Base-by-base conservation (phyloP, 2,113 vertebrate species). In the Picathartes gymnocephalus region DNA sequence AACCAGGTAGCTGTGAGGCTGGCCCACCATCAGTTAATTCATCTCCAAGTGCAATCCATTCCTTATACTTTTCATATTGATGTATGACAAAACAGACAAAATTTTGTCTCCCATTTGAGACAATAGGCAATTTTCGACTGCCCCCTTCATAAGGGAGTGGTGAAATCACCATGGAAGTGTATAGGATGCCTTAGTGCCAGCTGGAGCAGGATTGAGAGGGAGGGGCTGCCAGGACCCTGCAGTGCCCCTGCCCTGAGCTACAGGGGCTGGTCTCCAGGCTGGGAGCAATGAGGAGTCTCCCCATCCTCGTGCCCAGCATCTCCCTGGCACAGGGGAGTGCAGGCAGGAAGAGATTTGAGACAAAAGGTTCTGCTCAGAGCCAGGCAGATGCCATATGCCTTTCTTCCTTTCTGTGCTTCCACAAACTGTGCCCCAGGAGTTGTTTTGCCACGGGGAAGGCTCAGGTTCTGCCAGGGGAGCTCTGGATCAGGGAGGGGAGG, bases 11-110 rank as follows among this genome's bases (percentile, higher is more conserved):
- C 30, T 48, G 9, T 78, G 54, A 83, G 42, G 21, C 35, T 81
- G 68, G 28, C 23, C 51, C 14, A 5, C 0, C 0, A n/a, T 16
- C 2, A 44, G 33, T 51, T 44, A 0, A 69, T 65, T 72, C 7
- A 13, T 48, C 40, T 79, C 27, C 48, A 69, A 40, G 30, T 13
- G 25, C 45, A 58, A 76, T 64, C 79, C 0, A 13, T 71, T 74
- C 24, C 17, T 81, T 37, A 15, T 16, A 24, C 25, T 79, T 81
- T 18, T 3, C 10, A 4, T 48, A 33, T 30, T 5, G 27, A 40
- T 30, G 15, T 19, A 33, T 56, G 53, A 42, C 14, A 78, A 39
- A n/a, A 56, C 68, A 31, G 7, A 57, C 13, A 74, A 42, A 27
- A 10, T 31, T 33, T 21, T 78, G 6, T 69, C n/a, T 81, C 62